A percentile compares a stretch with the other conserved stretches of the same genome.
Conservation (phyloP, 2,888 invertebrate species). For the Cheilosia pagana region DNA sequence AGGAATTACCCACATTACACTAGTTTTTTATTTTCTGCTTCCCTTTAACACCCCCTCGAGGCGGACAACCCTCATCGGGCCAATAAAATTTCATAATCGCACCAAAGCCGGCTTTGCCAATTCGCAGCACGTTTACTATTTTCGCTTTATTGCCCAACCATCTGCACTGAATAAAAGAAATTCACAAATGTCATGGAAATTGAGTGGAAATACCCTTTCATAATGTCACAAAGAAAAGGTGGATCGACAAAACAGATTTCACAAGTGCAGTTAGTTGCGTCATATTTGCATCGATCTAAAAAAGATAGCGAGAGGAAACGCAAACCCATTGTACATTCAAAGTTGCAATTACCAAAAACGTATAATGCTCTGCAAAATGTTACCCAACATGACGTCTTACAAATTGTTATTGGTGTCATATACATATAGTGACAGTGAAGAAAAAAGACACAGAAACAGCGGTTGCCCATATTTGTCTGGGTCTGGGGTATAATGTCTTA, state of each 20-base stretch:
- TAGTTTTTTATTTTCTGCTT: neutral
- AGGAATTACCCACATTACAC: constrained; percentile 24
- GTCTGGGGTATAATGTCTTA: constrained; percentile 51
- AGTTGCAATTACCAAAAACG: constrained; percentile 10
- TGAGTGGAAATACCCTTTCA: constrained; percentile 52
- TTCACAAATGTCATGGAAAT: constrained; percentile 36
- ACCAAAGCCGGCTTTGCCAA: constrained; percentile 11
- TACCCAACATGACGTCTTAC: constrained; percentile 61
- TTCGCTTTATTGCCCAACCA: constrained; percentile 44
- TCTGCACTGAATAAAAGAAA: constrained; percentile 51
- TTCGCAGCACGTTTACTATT: constrained; percentile 57
- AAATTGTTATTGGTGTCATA: constrained; percentile 55
- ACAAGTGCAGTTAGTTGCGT: constrained; percentile 55
- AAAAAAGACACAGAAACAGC: constrained; percentile 22
- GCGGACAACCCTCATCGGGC: constrained; percentile 16
- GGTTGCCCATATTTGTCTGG: constrained; percentile 2
- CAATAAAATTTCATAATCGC: constrained; percentile 29
- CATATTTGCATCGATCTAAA: constrained; percentile 47
- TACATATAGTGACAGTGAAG: constrained; percentile 1
- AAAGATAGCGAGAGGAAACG: neutral
- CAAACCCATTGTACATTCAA: constrained; percentile 43
- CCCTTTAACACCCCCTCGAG: neutral
- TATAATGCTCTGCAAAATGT: constrained; percentile 26
- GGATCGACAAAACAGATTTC: constrained; percentile 10
- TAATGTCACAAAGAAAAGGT: constrained; percentile 7